Percentiles rank a stretch among this genome's conserved stretches.
Evolutionary conservation across 1,140 invertebrate species (phyloP).

Genomic region (Cheumatopsyche charites): DNA sequence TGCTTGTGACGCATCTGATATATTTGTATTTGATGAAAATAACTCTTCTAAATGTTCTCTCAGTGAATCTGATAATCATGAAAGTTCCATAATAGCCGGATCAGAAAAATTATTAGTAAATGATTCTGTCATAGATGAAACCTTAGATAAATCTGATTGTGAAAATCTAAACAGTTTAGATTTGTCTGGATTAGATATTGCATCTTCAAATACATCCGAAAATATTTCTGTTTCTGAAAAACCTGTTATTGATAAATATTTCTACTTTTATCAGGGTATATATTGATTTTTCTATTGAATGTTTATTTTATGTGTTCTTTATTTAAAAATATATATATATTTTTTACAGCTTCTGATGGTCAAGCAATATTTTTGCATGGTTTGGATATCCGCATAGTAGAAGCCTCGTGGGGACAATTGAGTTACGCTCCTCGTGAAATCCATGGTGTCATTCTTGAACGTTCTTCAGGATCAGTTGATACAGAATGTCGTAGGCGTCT

Average conservation of each 20-base stretch:
- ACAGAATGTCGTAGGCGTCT: constrained; percentile 78
- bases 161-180: no score
- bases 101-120: no score
- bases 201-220: no score
- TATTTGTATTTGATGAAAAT: no score
- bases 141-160: not conserved
- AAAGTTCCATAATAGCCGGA: no score
- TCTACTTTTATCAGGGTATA: constrained; percentile 88
- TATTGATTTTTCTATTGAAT: not conserved
- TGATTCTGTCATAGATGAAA: not conserved
- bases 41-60: no score
- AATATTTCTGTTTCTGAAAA: no score
- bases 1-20: no score
- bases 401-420: constrained; percentile 82
- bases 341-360: constrained; percentile 75
- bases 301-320: not conserved
- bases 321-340: not conserved
- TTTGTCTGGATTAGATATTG: no score
- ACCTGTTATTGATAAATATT: constrained; percentile 61
- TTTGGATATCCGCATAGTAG: constrained; percentile 89
- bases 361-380: constrained; percentile 93
- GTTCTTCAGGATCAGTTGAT: constrained; percentile 82
- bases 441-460: constrained; percentile 77
- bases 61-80: no score
- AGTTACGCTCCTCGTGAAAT: constrained; percentile 79